Base-by-base conservation (phyloP, 2,113 vertebrate species). In the Pteropus alecto region DNA sequence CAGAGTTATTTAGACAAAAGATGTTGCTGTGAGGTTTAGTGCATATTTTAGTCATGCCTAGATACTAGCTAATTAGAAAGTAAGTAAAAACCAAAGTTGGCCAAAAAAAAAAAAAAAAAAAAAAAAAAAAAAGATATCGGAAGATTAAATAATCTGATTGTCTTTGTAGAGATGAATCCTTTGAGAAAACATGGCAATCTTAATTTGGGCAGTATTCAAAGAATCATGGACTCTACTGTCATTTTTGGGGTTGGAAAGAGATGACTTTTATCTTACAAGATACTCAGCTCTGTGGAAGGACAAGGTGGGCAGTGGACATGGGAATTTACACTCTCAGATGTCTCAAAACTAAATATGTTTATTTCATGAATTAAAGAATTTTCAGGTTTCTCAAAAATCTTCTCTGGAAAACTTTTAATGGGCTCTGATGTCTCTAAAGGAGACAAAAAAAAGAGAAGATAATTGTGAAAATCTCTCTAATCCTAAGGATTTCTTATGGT, bases 301-400 rank as follows among this genome's bases (percentile, higher is more conserved):
- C 41, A 71, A 26, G n/a, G 30, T 43, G 3, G 3, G 24, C 46
- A 61, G 41, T 33, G 14, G 41, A 24, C 15, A 79, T 11, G 22
- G 46, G n/a, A 88, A 92, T 65, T 26, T 33, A 46, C 4, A 87
- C 28, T 82, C 46, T 65, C 30, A 51, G 51, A 18, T 30, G 16
- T 92, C 38, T 94, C 58, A 88, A 51, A 43, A 16, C 16, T 85
- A 41, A 54, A 41, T 56, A 48, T 33, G 81, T 35, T 65, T 74
- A 77, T 14, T 79, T 65, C 35, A 89, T 79, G 90, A 96, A 24
- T 71, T 21, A 82, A 15, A 97, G 33, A 87, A 91, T 94, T 61
- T 94, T 87, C 58, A 81, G 65, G 86, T 87, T 97, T 97, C 74
- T 89, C 35, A 74, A 89, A 96, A 43, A 85, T 61, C 95, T 89